Conservation (phyloP, 2,888 invertebrate genomes). For the Cordilura impudica region DNA sequence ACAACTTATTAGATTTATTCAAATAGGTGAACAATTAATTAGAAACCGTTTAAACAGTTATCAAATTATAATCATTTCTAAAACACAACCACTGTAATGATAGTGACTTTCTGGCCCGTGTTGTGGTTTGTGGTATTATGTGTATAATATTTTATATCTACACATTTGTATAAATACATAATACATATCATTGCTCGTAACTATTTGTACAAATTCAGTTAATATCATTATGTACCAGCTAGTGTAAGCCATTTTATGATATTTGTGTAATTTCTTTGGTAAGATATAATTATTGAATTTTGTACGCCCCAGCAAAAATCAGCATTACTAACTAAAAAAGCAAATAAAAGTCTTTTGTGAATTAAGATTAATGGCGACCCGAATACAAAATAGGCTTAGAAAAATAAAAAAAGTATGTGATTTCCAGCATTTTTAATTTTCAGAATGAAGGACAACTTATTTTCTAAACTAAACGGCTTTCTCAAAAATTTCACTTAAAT, state of each 20-base stretch:
- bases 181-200: background rate
- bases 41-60: background rate
- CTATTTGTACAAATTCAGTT: conserved; percentile 11
- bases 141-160: conserved; percentile 2
- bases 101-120: conserved; percentile 51
- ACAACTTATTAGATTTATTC: background rate
- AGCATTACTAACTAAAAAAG: no score
- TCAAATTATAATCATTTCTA: background rate
- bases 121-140: conserved; percentile 36
- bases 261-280: conserved; percentile 28
- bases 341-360: no score
- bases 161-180: background rate
- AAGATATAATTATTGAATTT: conserved; percentile 20
- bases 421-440: no score
- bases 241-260: conserved; percentile 12
- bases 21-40: background rate
- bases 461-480: no score
- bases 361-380: no score
- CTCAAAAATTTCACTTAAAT: no score
- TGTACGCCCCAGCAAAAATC: conserved; percentile 1
- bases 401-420: no score
- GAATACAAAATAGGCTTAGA: no score
- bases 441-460: no score
- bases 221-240: conserved; percentile 18
- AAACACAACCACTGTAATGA: conserved; percentile 35